These are phyloP conservation scores for Scolopax bukidnonensis DNA, from an alignment of 2,797 vertebrate species.

Conservation along the genomic window DNA sequence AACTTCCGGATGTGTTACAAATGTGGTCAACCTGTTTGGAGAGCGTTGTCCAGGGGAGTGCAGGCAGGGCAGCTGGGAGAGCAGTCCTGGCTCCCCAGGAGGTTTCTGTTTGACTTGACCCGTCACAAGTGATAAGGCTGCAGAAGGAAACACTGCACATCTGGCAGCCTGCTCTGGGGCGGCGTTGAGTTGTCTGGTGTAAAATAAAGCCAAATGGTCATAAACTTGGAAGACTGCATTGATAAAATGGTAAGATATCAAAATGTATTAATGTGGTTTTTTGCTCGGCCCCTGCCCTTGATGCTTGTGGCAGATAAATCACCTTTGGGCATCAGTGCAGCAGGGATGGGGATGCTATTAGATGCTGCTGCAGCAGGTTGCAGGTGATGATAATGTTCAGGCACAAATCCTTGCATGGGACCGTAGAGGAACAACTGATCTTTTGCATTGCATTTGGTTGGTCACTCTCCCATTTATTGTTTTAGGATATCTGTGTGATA, in stretches of 20 bases:
- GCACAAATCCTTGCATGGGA: not conserved
- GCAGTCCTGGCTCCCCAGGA: not conserved
- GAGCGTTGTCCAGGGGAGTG: not conserved
- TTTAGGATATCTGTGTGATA: not conserved
- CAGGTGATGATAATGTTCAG: not conserved
- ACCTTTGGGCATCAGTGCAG: not conserved
- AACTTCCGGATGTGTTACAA: not conserved
- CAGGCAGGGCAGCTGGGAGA: not conserved
- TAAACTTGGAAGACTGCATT: not conserved
- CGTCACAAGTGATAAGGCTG: conserved; percentile 43
- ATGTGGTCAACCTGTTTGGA: not conserved
- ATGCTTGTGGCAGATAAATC: not conserved
- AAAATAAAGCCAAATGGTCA: conserved; percentile 57
- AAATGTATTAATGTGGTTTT: not conserved
- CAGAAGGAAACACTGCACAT: conserved; percentile 62
- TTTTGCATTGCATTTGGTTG: not conserved
- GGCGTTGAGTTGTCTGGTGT: conserved; percentile 17
- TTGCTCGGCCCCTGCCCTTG: rapidly evolving
- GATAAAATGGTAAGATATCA: conserved; percentile 23
- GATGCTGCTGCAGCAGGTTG: not conserved
- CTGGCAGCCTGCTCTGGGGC: conserved; percentile 58
- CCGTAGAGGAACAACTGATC: not conserved
- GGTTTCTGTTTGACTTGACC: conserved; percentile 62
- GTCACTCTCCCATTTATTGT: not conserved
- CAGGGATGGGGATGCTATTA: not conserved